Evolutionary conservation across 2,797 vertebrate genomes (phyloP), one percentile per base, ranked within the genome.

Genomic region (Manis javanica): DNA sequence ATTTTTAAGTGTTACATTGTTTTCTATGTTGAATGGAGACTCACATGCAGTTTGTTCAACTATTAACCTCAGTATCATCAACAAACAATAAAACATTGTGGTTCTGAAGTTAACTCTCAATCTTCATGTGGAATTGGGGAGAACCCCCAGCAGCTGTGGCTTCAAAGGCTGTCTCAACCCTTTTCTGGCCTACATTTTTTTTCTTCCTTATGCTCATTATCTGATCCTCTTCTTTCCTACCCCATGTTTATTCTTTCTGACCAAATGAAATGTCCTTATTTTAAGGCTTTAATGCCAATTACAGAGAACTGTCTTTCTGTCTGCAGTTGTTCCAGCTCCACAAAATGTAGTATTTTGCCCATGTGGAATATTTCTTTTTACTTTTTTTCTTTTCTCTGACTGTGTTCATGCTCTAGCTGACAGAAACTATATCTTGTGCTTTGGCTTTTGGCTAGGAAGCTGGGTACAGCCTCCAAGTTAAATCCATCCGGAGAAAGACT

Each of bases 1-100:
- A 78, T 53, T 68, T 87, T 87, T 91, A 95, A 94, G 37, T 81
- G 77, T 46, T 87, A 61, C 19, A 55, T 81, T 89, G 29, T 49
- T 85, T 72, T 93, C 79, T 85, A 15, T 69, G 18, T 31, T 75
- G 75, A 23, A 53, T 81, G 81, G 61, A 90, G 61, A 93, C 91
- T 64, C 34, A 53, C 69, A 84, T 42, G 68, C 19, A 69, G 23
- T 85, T 74, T 49, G 26, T 59, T 69, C 68, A 81, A 15, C 42
- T 71, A 57, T 81, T 71, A 69, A 49, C 31, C 57, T 31, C 34
- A 92, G 46, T 7, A 49, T 68, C 69, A 53, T 16, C 55, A 82
- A 49, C 64, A 77, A 59, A 59, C 75, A 88, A 85, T 23, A 39
- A 69, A 93, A 93, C n/a, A 74, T 37, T 2, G 6, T 42, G 18